Evolutionary conservation across 2,113 vertebrate genomes (phyloP).

Genomic region (Eidolon helvum): DNA sequence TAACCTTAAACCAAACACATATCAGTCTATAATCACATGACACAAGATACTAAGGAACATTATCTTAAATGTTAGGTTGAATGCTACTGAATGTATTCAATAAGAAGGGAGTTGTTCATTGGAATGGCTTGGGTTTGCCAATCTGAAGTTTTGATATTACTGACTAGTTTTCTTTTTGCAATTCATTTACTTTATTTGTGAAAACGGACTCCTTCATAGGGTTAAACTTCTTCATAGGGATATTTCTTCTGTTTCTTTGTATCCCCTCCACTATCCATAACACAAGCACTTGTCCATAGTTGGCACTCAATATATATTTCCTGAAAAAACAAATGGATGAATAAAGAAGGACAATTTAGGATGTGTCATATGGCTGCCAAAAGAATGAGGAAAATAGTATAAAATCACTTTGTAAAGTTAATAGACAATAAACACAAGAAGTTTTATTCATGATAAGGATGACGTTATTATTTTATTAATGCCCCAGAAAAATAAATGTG

Average conservation of each 20-base stretch:
- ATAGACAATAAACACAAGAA: neutral
- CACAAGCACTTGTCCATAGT: neutral
- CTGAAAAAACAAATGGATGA: neutral
- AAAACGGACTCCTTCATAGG: neutral
- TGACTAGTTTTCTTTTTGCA: neutral
- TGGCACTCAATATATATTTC: neutral
- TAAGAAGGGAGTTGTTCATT: neutral
- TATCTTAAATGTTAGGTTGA: neutral
- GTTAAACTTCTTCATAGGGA: neutral
- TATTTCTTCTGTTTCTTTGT: neutral
- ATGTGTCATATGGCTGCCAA: neutral
- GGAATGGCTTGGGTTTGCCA: neutral
- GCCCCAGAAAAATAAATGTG: neutral
- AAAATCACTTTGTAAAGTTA: neutral
- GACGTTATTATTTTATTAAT: neutral
- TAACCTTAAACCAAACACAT: neutral
- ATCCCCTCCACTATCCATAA: neutral
- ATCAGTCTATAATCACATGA: neutral
- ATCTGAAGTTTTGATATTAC: neutral
- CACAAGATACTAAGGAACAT: neutral
- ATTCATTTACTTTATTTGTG: neutral
- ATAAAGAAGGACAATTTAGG: neutral
- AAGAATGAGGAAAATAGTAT: neutral
- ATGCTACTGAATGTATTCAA: neutral
- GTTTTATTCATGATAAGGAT: neutral